These are phyloP conservation scores for Heterotilapia buettikoferi DNA, from an alignment of 2,113 vertebrate genomes.

Conservation along the genomic window DNA sequence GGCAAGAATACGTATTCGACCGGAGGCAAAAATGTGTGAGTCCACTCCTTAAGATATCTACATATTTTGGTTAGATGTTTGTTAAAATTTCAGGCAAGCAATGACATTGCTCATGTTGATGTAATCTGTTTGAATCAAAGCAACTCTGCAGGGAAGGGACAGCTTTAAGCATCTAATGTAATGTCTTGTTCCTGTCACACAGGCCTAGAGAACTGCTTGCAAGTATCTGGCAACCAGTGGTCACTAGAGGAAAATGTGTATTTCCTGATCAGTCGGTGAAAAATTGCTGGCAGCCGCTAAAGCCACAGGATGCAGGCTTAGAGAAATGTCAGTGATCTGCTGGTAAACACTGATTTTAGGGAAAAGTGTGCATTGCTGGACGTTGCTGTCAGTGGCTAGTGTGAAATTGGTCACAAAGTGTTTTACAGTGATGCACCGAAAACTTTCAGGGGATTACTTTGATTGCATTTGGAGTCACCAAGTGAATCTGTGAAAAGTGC, in stretches of 20 bases:
- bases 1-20: not conserved
- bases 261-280: not conserved
- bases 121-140: not conserved
- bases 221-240: not conserved
- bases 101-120: not conserved
- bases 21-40: not conserved
- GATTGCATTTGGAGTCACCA: not conserved
- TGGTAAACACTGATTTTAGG: not conserved
- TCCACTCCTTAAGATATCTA: not conserved
- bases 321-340: not conserved
- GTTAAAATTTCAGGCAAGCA: not conserved
- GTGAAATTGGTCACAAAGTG: not conserved
- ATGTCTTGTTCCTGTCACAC: not conserved
- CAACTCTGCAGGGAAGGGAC: not conserved
- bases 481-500: not conserved
- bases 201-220: not conserved
- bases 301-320: not conserved
- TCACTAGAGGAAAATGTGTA: not conserved
- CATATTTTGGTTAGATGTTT: not conserved
- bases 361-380: not conserved
- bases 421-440: not conserved
- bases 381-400: not conserved
- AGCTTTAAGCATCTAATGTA: not conserved
- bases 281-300: not conserved
- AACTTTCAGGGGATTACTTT: not conserved